These are phyloP conservation scores for Thaumatotibia leucotreta DNA, from an alignment of 1,140 invertebrate species.

Conservation along the genomic window DNA sequence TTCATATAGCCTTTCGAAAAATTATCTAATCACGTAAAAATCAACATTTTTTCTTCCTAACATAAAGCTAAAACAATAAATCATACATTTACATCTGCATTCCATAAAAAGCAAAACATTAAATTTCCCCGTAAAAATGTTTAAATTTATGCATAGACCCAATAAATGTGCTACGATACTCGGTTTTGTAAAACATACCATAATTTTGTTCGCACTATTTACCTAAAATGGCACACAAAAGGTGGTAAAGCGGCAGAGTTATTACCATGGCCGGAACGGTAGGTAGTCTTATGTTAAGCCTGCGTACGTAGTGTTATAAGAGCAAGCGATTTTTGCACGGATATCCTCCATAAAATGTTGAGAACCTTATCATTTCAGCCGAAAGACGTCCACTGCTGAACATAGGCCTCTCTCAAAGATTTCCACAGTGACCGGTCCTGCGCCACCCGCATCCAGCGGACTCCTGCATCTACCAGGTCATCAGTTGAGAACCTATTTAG, in stretches of 20 bases:
- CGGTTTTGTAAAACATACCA: constrained; percentile 5
- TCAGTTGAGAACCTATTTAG: too few relatives aligned
- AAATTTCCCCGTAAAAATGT: neutral
- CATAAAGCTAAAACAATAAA: too few relatives aligned
- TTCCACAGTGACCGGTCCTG: too few relatives aligned
- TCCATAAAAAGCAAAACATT: neutral
- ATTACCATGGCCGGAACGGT: neutral
- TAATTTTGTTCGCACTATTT: constrained; percentile 12
- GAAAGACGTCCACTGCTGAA: too few relatives aligned
- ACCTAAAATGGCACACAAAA: constrained; percentile 13
- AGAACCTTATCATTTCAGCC: too few relatives aligned
- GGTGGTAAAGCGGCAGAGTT: constrained; percentile 7
- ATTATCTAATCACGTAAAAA: too few relatives aligned
- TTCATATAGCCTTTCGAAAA: too few relatives aligned
- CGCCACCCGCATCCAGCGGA: too few relatives aligned
- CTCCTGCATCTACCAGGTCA: too few relatives aligned
- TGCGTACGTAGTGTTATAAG: neutral
- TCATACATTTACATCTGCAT: too few relatives aligned
- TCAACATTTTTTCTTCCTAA: too few relatives aligned
- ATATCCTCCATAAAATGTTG: neutral
- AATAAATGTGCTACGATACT: constrained; percentile 3
- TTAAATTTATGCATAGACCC: neutral
- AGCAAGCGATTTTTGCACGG: neutral
- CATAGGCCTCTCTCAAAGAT: too few relatives aligned
- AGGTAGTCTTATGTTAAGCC: constrained; percentile 1